Evolutionary conservation across 1,140 invertebrate species (phyloP), one percentile per base, ranked within the genome.

Genomic region (Aphaenogaster ashmeadi): DNA sequence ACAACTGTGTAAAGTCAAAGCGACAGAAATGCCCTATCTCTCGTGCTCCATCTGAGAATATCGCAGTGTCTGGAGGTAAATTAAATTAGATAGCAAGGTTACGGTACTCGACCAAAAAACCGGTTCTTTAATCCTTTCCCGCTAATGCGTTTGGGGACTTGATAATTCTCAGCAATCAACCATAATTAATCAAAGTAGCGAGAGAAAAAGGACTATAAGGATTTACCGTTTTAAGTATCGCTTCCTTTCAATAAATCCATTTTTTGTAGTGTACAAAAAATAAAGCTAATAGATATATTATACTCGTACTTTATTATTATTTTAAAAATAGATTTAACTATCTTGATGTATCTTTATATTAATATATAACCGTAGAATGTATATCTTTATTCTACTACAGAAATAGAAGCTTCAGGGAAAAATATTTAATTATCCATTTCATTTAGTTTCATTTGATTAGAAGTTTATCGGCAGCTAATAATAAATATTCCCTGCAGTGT

Each of bases 71-170:
- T 13, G 50, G 2, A 71, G 66, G 18, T 15, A 27, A 56, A 41
- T 56, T n/a, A 38, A 71, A 71, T 58, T n/a, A 33, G 38, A 44
- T 58, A 67, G 50, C 50, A 44, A 81, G 50, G 21, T 81, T 81
- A 56, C 38, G 64, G 50, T 81, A 47, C 36, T 33, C 38, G 4
- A 69, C 13, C 4, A 41, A 81, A 64, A 80, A 71, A 81, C 79
- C 50, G 79, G 64, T 81, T 71, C n/a, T 27, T 44, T 69, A 47
- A 69, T 81, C 41, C 36, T 69, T 52, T 33, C 47, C n/a, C 52
- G 13, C 36, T 47, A 64, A 54, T 44, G 18, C 9, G 8, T 38
- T 67, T 33, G n/a, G 1, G 15, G 8, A 81, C n/a, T 67, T 11
- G n/a, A 52, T 52, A 81, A 67, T 58, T 44, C 44, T 67, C 11